A percentile compares a stretch with the other conserved stretches of the same genome.
phyloP scores from a whole-genome alignment of 1,140 invertebrate genomes.

The Catajapyx aquilonaris region DNA sequence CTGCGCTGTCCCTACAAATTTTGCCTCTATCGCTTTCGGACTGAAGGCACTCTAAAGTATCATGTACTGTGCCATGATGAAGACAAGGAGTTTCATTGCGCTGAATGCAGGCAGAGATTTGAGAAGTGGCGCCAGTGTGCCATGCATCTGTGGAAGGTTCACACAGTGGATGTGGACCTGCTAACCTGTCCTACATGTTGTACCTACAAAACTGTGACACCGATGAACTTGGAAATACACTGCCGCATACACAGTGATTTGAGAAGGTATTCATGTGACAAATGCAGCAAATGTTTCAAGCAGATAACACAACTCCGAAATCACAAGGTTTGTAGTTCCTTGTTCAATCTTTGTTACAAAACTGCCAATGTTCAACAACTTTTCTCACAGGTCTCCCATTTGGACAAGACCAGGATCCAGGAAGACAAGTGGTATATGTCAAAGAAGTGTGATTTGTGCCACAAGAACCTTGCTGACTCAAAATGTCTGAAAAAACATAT shows the following conservation, averaged over 20 bases:
- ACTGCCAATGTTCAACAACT: too few relatives aligned
- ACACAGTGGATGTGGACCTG: constrained; percentile 38
- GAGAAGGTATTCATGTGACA: constrained; percentile 31
- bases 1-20: constrained; percentile 25
- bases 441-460: constrained; percentile 44
- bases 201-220: constrained; percentile 28
- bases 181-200: constrained; percentile 36
- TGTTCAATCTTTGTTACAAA: too few relatives aligned
- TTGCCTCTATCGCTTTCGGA: constrained; percentile 28
- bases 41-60: constrained; percentile 21
- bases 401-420: constrained; percentile 21
- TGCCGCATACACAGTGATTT: constrained; percentile 35
- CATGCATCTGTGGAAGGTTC: constrained; percentile 41
- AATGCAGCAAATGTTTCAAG: constrained; percentile 39
- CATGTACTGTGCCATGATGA: constrained; percentile 27
- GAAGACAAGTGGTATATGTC: constrained; percentile 28
- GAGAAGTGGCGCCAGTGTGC: constrained; percentile 36
- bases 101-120: constrained; percentile 25
- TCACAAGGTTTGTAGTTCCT: too few relatives aligned
- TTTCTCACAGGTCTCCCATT: constrained; percentile 31
- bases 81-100: constrained; percentile 23
- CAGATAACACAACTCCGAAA: constrained; percentile 37
- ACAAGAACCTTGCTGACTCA: constrained; percentile 43
- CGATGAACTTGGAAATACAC: constrained; percentile 31
- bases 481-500: constrained; percentile 55